These are phyloP conservation scores for Hemibagrus wyckioides DNA, from an alignment of 2,113 vertebrate genomes.

Conservation along the genomic window DNA sequence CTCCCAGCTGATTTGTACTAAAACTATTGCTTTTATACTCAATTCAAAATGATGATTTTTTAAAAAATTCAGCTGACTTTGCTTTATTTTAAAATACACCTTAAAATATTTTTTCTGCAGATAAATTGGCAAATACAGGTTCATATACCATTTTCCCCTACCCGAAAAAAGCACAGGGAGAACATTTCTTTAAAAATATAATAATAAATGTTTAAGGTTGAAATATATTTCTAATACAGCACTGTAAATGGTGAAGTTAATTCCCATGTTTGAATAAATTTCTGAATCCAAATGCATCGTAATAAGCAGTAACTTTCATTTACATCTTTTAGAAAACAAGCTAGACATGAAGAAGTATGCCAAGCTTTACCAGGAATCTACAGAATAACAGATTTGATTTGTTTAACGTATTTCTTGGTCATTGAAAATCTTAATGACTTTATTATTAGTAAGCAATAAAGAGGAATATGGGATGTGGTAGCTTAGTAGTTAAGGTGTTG, in stretches of 20 bases:
- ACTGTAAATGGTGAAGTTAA: background rate
- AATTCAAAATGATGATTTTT: background rate
- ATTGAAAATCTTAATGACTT: background rate
- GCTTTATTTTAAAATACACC: background rate
- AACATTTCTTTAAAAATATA: background rate
- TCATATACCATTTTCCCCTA: background rate
- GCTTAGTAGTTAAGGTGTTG: no score
- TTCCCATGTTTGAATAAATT: background rate
- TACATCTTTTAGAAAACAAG: background rate
- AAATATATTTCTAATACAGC: background rate
- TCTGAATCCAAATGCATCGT: background rate
- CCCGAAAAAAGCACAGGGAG: background rate
- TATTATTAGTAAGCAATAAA: background rate
- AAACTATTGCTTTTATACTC: conserved; percentile 15
- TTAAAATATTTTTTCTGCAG: background rate
- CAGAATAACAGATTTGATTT: background rate
- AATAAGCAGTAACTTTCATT: background rate
- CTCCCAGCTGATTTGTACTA: background rate
- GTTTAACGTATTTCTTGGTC: background rate
- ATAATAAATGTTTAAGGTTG: background rate
- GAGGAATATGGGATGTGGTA: no score
- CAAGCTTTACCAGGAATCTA: background rate
- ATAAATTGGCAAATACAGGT: background rate
- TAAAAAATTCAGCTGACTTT: background rate
- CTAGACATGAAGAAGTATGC: background rate